Conservation (phyloP, 2,113 vertebrate genomes). For the Falcunculus frontatus region DNA sequence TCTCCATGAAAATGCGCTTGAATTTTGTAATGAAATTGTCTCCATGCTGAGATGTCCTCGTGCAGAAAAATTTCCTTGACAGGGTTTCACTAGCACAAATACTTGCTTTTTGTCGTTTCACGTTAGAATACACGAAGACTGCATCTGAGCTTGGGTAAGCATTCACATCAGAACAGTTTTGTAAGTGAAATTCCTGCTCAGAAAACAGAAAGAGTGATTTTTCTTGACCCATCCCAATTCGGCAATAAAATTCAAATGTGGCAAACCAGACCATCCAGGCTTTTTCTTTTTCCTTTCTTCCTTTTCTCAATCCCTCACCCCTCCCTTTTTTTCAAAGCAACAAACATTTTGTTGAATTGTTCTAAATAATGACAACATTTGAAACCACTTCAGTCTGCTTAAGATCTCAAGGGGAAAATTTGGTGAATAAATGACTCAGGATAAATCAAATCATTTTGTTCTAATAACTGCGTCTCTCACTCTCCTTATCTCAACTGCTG, state of each 20-base stretch:
- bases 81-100: background rate
- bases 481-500: background rate
- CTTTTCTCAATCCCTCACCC: background rate
- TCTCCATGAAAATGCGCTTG: background rate
- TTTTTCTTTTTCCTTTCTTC: constrained; percentile 41
- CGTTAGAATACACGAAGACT: background rate
- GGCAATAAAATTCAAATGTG: constrained; percentile 44
- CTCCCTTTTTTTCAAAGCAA: constrained; percentile 45
- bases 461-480: constrained; percentile 12
- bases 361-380: constrained; percentile 53
- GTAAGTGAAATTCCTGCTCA: background rate
- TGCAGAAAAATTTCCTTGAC: background rate
- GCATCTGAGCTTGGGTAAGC: background rate
- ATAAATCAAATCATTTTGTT: constrained; percentile 36
- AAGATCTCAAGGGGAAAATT: constrained; percentile 29
- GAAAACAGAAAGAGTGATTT: constrained; percentile 47
- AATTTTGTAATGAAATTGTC: constrained; percentile 24
- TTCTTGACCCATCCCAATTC: constrained; percentile 15
- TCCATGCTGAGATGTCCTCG: background rate
- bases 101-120: background rate
- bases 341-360: constrained; percentile 48
- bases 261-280: constrained; percentile 14
- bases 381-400: constrained; percentile 37
- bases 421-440: constrained; percentile 18
- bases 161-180: constrained; percentile 20